These are phyloP conservation scores for Macroteleia sp. DNA, from an alignment of 2,888 invertebrate genomes.

Conservation along the genomic window DNA sequence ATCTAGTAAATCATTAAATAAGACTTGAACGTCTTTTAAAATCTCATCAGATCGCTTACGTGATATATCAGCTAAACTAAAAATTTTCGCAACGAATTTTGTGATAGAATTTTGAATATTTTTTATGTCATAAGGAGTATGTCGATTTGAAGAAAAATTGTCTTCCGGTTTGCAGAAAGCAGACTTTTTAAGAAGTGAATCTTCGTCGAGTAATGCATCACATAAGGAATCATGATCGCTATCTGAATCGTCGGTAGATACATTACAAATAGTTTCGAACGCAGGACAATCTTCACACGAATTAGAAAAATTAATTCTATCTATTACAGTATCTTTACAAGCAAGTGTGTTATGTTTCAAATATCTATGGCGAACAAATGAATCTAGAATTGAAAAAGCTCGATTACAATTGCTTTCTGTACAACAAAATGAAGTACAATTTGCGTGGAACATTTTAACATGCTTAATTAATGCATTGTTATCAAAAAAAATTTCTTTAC, in stretches of 20 bases:
- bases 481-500: neutral
- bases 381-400: constrained; percentile 7
- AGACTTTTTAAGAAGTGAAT: neutral
- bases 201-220: neutral
- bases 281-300: too few species aligned
- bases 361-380: constrained; percentile 15
- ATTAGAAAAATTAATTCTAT: too few species aligned
- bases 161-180: neutral
- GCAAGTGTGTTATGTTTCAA: constrained; percentile 14
- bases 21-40: neutral
- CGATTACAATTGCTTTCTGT: constrained; percentile 14
- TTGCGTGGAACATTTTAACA: neutral
- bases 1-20: neutral
- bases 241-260: neutral
- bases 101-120: neutral
- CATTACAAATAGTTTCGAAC: too few species aligned
- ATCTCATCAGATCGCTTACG: constrained; percentile 18
- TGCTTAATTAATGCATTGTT: constrained; percentile 2
- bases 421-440: constrained; percentile 1
- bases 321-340: too few species aligned
- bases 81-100: constrained; percentile 15
- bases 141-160: neutral
- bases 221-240: constrained; percentile 9
- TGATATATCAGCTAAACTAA: constrained; percentile 8
- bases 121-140: neutral